These are phyloP conservation scores for Nothobranchius furzeri DNA, from an alignment of 2,113 vertebrate genomes.

Conservation along the genomic window DNA sequence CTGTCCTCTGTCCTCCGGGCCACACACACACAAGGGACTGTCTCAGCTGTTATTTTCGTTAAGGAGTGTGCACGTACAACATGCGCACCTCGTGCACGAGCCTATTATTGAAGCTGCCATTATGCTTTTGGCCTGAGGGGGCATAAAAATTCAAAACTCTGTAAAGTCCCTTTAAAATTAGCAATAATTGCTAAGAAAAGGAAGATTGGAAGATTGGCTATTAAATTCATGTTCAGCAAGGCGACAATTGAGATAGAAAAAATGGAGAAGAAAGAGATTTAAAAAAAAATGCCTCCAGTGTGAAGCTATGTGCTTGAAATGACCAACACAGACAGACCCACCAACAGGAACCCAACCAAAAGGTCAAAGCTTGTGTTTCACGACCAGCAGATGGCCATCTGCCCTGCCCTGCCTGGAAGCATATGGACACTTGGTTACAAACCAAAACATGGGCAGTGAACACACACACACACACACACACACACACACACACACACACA, in stretches of 20 bases:
- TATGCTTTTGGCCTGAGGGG: no score
- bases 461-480: constrained; percentile 3
- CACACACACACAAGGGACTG: no score
- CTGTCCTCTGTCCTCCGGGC: no score
- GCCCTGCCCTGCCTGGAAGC: constrained; percentile 58
- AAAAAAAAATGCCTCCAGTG: background rate
- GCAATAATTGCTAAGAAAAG: background rate
- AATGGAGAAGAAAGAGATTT: background rate
- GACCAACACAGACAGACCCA: constrained; percentile 4
- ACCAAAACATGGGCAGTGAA: constrained; percentile 42
- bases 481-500: background rate
- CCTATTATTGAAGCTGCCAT: no score
- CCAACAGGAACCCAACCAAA: constrained; percentile 43
- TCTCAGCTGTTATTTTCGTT: no score
- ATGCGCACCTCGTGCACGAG: no score
- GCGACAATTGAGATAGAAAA: background rate
- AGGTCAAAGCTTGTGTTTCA: constrained; percentile 61
- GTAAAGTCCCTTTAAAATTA: no score
- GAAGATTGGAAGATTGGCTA: background rate
- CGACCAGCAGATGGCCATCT: constrained; percentile 64
- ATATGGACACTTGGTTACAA: constrained; percentile 69
- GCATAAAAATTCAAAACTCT: no score
- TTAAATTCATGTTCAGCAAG: background rate
- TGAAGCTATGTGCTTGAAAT: constrained; percentile 3
- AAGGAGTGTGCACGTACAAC: no score